Percentiles rank a stretch among this genome's conserved stretches.
These are phyloP conservation scores for Spisula subtruncata DNA, from an alignment of 2,888 invertebrate genomes.

Conservation along the genomic window DNA sequence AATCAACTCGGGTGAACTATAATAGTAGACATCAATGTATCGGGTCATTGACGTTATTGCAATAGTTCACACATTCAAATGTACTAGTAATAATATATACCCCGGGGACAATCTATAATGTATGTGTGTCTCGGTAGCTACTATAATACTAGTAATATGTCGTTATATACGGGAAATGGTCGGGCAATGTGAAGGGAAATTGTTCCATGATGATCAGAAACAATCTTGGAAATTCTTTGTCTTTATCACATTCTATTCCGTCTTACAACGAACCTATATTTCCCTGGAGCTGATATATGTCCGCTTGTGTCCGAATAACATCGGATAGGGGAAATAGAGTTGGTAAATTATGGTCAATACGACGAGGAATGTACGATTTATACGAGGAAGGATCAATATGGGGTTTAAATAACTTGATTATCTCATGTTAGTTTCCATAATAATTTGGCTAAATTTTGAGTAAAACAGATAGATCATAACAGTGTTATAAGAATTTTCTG, in stretches of 20 bases:
- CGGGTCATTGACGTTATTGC: too few relatives aligned
- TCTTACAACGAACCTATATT: background rate
- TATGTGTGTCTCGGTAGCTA: background rate
- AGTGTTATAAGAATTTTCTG: too few relatives aligned
- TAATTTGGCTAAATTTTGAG: too few relatives aligned
- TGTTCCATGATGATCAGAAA: background rate
- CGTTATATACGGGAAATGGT: background rate
- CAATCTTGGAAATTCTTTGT: background rate
- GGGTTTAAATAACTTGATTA: too few relatives aligned
- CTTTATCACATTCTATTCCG: background rate
- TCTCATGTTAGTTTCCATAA: too few relatives aligned
- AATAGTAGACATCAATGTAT: background rate
- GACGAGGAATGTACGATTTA: too few relatives aligned
- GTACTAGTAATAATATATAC: too few relatives aligned
- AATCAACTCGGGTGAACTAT: background rate
- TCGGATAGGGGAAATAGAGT: background rate
- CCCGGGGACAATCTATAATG: background rate
- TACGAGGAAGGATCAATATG: too few relatives aligned
- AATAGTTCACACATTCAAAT: too few relatives aligned
- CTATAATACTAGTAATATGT: background rate
- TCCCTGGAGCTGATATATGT: background rate
- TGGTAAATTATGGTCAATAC: too few relatives aligned
- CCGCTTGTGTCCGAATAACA: background rate
- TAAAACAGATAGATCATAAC: too few relatives aligned
- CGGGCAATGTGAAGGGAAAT: background rate